Evolutionary conservation across 2,113 vertebrate genomes (phyloP).

Genomic region (Oreochromis tanganicae): DNA sequence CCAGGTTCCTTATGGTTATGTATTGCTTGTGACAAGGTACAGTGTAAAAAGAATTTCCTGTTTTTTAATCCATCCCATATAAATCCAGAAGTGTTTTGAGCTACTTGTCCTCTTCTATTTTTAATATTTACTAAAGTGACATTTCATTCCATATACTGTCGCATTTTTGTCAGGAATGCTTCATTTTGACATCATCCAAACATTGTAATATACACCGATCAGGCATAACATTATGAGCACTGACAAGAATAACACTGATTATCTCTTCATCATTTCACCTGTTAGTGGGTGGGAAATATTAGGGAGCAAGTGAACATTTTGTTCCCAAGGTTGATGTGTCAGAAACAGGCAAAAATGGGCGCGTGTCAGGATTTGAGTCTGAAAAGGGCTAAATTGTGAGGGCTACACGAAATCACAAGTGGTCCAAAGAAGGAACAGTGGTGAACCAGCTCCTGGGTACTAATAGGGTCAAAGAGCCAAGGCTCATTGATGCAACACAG

Average conservation of each 20-base stretch:
- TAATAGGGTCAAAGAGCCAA: not conserved
- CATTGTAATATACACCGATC: not conserved
- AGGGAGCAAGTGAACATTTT: not conserved
- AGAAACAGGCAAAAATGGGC: not conserved
- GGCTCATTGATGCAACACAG: not conserved
- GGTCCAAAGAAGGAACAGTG: not conserved
- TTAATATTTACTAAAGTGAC: not conserved
- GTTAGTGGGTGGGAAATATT: not conserved
- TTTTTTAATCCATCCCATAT: not conserved
- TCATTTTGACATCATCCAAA: not conserved
- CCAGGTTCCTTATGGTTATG: not conserved
- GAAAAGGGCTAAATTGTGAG: not conserved
- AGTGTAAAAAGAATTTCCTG: not conserved
- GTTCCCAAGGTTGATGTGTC: not conserved
- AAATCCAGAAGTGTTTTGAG: not conserved
- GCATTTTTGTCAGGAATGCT: not conserved
- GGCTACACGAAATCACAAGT: not conserved
- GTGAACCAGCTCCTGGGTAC: not conserved
- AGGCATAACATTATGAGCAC: not conserved
- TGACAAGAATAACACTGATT: not conserved
- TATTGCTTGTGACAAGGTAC: not conserved
- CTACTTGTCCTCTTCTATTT: not conserved
- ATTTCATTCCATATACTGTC: not conserved
- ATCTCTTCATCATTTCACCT: not conserved
- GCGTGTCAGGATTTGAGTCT: not conserved